These are phyloP conservation scores for Aptenodytes forsteri DNA, from an alignment of 2,113 vertebrate species.

Conservation along the genomic window DNA sequence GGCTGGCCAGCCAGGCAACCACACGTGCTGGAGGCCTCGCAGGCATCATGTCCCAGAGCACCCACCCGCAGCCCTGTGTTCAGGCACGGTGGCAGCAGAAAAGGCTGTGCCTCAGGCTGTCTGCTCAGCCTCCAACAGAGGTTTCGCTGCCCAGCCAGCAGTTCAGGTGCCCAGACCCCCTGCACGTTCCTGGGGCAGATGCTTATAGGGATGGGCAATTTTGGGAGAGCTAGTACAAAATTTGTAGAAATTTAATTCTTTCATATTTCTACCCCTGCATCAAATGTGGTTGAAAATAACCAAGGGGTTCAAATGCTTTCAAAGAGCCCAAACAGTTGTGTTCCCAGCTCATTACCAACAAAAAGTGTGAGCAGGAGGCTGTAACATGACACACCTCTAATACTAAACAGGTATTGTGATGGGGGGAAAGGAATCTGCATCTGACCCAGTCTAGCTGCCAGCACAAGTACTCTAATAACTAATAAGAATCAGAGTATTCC, in stretches of 20 bases:
- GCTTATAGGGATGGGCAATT: neutral
- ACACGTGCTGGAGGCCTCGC: fast-evolving
- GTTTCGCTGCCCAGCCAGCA: neutral
- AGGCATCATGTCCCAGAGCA: too few species aligned
- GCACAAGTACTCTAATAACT: neutral
- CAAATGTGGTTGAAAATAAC: neutral
- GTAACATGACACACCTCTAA: neutral
- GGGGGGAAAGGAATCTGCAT: neutral
- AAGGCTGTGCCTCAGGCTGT: neutral
- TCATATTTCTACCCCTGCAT: neutral
- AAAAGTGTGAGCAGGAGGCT: neutral
- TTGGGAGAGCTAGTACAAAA: neutral
- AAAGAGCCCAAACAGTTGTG: neutral
- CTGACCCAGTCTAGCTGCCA: neutral
- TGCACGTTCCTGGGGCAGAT: neutral
- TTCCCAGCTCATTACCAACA: neutral
- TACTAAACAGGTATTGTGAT: neutral
- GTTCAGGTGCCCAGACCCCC: neutral
- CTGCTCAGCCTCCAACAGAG: fast-evolving
- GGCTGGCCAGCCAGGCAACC: neutral
- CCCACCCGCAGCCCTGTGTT: neutral
- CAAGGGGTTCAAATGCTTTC: neutral
- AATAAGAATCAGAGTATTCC: neutral
- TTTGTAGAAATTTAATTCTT: neutral
- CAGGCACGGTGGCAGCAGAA: fast-evolving